Evolutionary conservation across 1,140 invertebrate species (phyloP).

Genomic region (Sesamia nonagrioides): DNA sequence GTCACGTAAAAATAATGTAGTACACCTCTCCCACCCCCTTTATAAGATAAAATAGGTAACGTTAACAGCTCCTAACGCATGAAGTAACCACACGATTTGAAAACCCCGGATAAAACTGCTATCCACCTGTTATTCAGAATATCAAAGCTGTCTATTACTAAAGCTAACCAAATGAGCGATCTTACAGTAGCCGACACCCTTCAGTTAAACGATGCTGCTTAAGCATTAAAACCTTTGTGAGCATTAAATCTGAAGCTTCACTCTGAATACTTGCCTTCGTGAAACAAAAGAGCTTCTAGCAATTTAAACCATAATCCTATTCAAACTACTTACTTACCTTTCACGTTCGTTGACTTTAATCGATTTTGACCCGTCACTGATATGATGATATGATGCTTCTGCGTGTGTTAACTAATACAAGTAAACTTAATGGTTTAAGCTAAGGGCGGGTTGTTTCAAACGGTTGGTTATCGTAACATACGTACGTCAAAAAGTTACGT

Average conservation of each 20-base stretch:
- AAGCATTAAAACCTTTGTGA: neutral
- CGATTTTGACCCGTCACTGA: too few relatives aligned
- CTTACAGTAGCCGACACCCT: neutral
- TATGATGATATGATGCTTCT: neutral
- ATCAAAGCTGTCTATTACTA: neutral
- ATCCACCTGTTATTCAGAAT: neutral
- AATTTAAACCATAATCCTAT: neutral
- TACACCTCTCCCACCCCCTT: too few relatives aligned
- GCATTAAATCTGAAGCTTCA: neutral
- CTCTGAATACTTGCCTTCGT: neutral
- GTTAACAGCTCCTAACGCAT: neutral
- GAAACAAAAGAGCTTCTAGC: neutral
- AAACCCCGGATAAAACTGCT: neutral
- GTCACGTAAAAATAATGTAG: too few relatives aligned
- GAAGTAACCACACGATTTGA: neutral
- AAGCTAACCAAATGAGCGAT: neutral
- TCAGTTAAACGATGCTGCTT: neutral
- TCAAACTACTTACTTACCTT: neutral
- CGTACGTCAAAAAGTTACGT: too few relatives aligned
- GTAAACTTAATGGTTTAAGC: too few relatives aligned
- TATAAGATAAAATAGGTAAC: too few relatives aligned
- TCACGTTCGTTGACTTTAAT: neutral
- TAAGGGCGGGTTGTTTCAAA: too few relatives aligned
- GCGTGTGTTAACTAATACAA: too few relatives aligned
- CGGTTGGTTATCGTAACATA: too few relatives aligned